phyloP scores from a whole-genome alignment of 2,113 vertebrate species.

The Trinectes maculatus region DNA sequence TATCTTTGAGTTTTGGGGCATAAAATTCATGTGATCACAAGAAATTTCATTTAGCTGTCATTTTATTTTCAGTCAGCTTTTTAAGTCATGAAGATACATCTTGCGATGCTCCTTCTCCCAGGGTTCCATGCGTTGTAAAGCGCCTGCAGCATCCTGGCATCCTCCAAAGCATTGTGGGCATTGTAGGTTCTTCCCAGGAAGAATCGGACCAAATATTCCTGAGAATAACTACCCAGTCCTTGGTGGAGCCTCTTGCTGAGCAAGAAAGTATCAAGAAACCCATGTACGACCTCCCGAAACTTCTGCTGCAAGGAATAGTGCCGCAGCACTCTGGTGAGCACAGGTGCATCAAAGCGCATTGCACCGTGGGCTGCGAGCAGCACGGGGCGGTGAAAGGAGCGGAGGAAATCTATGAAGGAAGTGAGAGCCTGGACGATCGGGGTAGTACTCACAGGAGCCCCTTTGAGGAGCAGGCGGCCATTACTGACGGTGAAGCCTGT shows the following conservation, averaged over 20 bases:
- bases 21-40: not conserved
- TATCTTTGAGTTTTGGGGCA: not conserved
- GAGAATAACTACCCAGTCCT: slow-evolving; percentile 20
- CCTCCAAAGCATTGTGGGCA: slow-evolving; percentile 73
- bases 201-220: slow-evolving; percentile 46
- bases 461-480: not conserved
- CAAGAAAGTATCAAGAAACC: slow-evolving; percentile 73
- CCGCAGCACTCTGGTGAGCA: slow-evolving; percentile 60
- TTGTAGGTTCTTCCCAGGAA: slow-evolving; percentile 60
- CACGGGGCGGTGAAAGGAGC: slow-evolving; percentile 58
- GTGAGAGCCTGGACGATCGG: slow-evolving; percentile 42
- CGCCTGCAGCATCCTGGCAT: slow-evolving; percentile 64
- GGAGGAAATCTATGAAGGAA: slow-evolving; percentile 70
- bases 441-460: slow-evolving; percentile 7
- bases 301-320: slow-evolving; percentile 34
- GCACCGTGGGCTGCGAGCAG: slow-evolving; percentile 74
- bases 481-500: slow-evolving; percentile 56
- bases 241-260: slow-evolving; percentile 46
- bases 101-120: fast-evolving
- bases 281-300: slow-evolving; percentile 46
- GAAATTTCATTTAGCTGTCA: not conserved
- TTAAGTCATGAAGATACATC: not conserved
- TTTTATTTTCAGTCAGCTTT: not conserved
- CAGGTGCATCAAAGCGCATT: slow-evolving; percentile 62
- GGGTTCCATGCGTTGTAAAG: slow-evolving; percentile 45